Evolutionary conservation across 2,113 vertebrate genomes (phyloP), one percentile per base, ranked within the genome.

Genomic region (Heterocephalus glaber): DNA sequence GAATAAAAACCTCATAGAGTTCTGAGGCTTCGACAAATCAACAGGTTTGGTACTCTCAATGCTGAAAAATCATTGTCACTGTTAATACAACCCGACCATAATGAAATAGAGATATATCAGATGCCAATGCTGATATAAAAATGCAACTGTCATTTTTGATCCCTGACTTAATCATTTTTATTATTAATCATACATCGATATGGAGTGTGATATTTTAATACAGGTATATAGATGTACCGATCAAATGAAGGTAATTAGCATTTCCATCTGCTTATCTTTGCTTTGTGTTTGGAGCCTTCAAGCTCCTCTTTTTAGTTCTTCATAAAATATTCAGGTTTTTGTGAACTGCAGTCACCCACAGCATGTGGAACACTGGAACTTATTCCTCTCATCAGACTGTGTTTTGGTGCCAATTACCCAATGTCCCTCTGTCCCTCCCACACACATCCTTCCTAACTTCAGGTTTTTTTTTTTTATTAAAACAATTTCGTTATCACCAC

Each of bases 401-500:
- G n/a, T 63, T 65, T 84, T 28, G 58, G 38, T 66, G n/a, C 38
- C 14, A 12, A 3, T 35, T 54, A 54, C 26, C 54, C 26, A 47
- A 9, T 24, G 16, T 38, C 52, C 47, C n/a, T n/a, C 49, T 26
- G 4, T 77, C 20, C 80, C 80, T 65, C 87, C 68, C 58, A 76
- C 68, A 65, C 79, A 10, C 47, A 33, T 9, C 13, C 66, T 83
- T 76, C 58, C 30, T 70, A n/a, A 85, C 77, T 94, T 88, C 76
- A 49, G 74, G 26, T 17, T 68, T 68, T 68, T 68, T 68, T 68
- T 38, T 91, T 90, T 86, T 90, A 90, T 89, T 95, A 81, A 87
- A 97, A 80, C 80, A 88, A 90, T 24, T 49, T 91, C 79, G 91
- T 92, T 96, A 86, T 76, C 90, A n/a, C 80, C 83, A 91, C 24